phyloP scores from a whole-genome alignment of 2,888 invertebrate species.

The Acronicta alni region DNA sequence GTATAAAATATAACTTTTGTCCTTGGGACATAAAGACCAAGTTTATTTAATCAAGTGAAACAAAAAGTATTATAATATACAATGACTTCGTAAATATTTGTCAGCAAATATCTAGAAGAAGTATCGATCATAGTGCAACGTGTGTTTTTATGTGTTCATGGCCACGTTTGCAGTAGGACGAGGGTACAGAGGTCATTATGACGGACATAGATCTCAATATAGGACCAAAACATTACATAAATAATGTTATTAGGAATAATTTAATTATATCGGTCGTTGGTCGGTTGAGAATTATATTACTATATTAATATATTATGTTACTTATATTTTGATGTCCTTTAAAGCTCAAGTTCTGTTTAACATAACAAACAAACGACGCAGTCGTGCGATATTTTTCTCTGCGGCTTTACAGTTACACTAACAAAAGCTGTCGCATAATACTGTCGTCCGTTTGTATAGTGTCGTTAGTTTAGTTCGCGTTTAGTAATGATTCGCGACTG shows the following conservation, averaged over 20 bases:
- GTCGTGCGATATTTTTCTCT: slow-evolving; percentile 17
- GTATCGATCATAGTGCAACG: slow-evolving; percentile 14
- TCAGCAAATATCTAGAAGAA: slow-evolving; percentile 6
- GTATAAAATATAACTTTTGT: background rate
- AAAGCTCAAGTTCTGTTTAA: slow-evolving; percentile 16
- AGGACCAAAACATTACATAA: too few species aligned
- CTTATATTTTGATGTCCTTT: too few species aligned
- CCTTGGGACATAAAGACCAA: slow-evolving; percentile 1
- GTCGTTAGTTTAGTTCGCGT: slow-evolving; percentile 39
- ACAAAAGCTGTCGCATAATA: slow-evolving; percentile 27
- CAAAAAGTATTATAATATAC: slow-evolving; percentile 12
- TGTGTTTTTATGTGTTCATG: slow-evolving; percentile 16
- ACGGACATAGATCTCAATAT: too few species aligned
- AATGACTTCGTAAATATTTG: slow-evolving; percentile 27
- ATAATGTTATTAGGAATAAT: background rate
- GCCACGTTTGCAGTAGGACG: slow-evolving; percentile 12
- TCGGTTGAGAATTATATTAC: too few species aligned
- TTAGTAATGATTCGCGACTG: slow-evolving; percentile 27
- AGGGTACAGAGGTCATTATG: slow-evolving; percentile 8
- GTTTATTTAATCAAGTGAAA: slow-evolving; percentile 36
- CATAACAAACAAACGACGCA: slow-evolving; percentile 19
- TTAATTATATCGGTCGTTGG: too few species aligned
- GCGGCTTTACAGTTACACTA: slow-evolving; percentile 26
- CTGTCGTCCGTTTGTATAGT: slow-evolving; percentile 21
- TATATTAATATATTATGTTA: background rate